Evolutionary conservation across 2,113 vertebrate species (phyloP).

Genomic region (Oxyura jamaicensis): DNA sequence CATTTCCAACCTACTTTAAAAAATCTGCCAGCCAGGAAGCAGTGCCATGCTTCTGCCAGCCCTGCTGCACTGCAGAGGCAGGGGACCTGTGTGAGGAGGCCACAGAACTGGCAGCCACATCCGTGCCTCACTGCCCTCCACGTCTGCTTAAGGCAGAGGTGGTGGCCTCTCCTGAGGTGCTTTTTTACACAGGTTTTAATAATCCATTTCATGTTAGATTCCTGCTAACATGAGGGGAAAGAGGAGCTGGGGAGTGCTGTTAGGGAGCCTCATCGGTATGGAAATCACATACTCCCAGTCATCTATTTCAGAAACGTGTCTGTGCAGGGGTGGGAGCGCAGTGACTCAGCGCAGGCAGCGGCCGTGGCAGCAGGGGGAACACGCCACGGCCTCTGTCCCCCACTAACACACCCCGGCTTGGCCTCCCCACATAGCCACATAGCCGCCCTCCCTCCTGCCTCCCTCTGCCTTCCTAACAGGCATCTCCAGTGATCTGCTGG

Average conservation of each 20-base stretch:
- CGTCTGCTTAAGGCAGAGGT: neutral
- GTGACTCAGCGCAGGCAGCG: neutral
- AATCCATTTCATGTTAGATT: neutral
- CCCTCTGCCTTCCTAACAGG: neutral
- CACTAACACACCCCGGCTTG: rapidly evolving
- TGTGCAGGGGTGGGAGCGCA: neutral
- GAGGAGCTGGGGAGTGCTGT: neutral
- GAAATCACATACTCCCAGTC: neutral
- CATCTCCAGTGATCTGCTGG: neutral
- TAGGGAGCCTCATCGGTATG: neutral
- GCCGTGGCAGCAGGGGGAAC: neutral
- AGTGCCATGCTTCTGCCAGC: neutral
- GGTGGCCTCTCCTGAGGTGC: neutral
- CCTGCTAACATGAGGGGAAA: neutral
- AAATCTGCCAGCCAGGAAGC: neutral
- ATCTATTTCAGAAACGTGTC: neutral
- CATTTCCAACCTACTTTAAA: neutral
- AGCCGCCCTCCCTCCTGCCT: neutral
- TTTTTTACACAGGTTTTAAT: neutral
- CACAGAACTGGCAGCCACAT: neutral
- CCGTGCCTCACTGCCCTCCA: neutral
- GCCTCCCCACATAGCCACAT: rapidly evolving
- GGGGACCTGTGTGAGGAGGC: neutral
- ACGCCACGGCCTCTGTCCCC: rapidly evolving
- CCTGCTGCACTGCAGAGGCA: rapidly evolving